Evolutionary conservation across 2,113 vertebrate species (phyloP).

Genomic region (Semnornis frantzii): DNA sequence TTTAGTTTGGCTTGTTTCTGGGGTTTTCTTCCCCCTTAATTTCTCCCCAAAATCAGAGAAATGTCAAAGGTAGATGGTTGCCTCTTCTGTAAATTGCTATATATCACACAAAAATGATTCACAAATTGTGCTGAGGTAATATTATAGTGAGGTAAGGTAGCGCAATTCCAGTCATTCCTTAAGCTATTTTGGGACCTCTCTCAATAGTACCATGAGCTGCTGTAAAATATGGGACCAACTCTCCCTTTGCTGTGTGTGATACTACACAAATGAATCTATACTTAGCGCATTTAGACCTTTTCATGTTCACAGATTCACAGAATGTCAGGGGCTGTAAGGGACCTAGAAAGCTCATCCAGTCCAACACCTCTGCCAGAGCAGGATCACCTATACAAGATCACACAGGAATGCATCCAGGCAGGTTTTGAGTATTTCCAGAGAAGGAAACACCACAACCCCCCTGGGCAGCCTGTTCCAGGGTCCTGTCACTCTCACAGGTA

Average conservation of each 20-base stretch:
- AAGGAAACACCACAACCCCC: too few relatives aligned
- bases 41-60: not conserved
- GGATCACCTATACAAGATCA: too few relatives aligned
- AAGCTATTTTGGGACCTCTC: not conserved
- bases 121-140: not conserved
- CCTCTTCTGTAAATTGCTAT: not conserved
- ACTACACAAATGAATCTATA: not conserved
- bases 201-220: not conserved
- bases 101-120: rapidly evolving
- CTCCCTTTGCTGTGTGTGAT: not conserved
- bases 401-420: too few relatives aligned
- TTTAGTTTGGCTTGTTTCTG: not conserved
- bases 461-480: too few relatives aligned
- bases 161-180: not conserved
- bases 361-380: too few relatives aligned
- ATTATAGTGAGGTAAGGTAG: not conserved
- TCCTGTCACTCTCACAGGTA: too few relatives aligned
- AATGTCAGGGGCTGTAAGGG: too few relatives aligned
- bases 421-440: too few relatives aligned
- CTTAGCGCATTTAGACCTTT: not conserved
- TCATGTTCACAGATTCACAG: too few relatives aligned
- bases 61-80: not conserved
- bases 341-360: too few relatives aligned
- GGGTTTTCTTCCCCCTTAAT: not conserved
- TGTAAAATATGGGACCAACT: not conserved